phyloP scores from a whole-genome alignment of 2,888 invertebrate genomes.

The Zygogramma bicolorata region DNA sequence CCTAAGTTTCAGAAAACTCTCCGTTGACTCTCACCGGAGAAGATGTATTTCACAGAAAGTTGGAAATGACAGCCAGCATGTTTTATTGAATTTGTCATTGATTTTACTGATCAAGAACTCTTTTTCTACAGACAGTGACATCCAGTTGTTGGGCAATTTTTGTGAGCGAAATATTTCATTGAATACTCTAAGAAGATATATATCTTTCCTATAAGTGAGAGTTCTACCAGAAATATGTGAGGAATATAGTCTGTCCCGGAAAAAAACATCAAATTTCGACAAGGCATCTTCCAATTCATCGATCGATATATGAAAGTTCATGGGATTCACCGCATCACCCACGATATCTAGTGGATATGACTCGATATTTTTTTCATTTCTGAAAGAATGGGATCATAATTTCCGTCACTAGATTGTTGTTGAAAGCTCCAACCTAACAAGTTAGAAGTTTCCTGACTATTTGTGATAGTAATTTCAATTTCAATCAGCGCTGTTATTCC shows the following conservation, averaged over 20 bases:
- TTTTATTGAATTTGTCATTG: not conserved
- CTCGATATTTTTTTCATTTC: not conserved
- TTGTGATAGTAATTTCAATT: not conserved
- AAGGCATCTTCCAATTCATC: not conserved
- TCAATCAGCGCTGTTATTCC: not conserved
- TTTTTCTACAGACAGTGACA: not conserved
- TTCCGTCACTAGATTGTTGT: not conserved
- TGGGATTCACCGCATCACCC: not conserved
- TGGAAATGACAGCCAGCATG: not conserved
- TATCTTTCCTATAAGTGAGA: too few relatives aligned
- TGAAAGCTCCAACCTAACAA: not conserved
- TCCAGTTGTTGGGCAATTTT: not conserved
- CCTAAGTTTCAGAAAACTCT: too few relatives aligned
- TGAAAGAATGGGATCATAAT: not conserved
- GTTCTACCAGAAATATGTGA: not conserved
- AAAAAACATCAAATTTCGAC: not conserved
- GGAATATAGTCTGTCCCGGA: not conserved
- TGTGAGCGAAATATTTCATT: not conserved
- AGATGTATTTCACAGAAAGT: not conserved
- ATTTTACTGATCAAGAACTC: not conserved
- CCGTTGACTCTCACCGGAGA: too few relatives aligned
- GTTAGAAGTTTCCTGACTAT: not conserved
- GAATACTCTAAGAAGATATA: not conserved
- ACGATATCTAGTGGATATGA: not conserved
- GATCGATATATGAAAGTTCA: not conserved